Base-by-base conservation (phyloP, 1,140 invertebrate species). In the Ptiloglossa arizonensis region DNA sequence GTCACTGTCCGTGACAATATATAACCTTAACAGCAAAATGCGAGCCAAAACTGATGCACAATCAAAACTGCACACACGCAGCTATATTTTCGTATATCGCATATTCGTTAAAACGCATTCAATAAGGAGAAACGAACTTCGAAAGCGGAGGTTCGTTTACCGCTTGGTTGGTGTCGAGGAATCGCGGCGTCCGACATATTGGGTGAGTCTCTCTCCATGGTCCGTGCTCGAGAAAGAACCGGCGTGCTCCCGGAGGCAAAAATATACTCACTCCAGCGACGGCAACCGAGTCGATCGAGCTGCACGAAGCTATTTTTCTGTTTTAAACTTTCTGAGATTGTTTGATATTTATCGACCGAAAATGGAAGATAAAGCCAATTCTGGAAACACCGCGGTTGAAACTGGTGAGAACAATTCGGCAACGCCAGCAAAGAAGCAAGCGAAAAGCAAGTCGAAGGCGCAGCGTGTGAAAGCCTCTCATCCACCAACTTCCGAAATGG, bases 191-290 rank as follows among this genome's bases (percentile, higher is more conserved):
- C 67, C 77, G 71, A 81, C 68, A 80, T 80, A 81, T 81, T 73
- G 77, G 68, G 22, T 59, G 27, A 48, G 79, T 4, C 79, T 79
- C 76, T 80, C 79, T 80, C 72, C 82, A 71, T 75, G 82, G 82
- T 56, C 91, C 90, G 38, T 89, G 87, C 75, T 86, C 46, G 27
- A 17, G 13, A 63, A 63, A 63, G 62, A 63, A 63, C 38, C 8
- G 15, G 9, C 17, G 8, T 15, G 24, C 32, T 38, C 32, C 32
- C 59, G 32, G 32, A 13, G 2, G 11, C 41, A 41, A 41, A 41
- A 41, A 13, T 41, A 41, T 13, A 41, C 11, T 11, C 41, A 41
- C 11, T 17, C 62, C 2, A 35, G n/a, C 0, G 19, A 60, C 1
- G 9, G 5, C 2, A 48, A 15, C 27, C 32, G 13, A 17, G 63